Conservation (phyloP, 2,797 vertebrate genomes). For the Cuculus canorus region DNA sequence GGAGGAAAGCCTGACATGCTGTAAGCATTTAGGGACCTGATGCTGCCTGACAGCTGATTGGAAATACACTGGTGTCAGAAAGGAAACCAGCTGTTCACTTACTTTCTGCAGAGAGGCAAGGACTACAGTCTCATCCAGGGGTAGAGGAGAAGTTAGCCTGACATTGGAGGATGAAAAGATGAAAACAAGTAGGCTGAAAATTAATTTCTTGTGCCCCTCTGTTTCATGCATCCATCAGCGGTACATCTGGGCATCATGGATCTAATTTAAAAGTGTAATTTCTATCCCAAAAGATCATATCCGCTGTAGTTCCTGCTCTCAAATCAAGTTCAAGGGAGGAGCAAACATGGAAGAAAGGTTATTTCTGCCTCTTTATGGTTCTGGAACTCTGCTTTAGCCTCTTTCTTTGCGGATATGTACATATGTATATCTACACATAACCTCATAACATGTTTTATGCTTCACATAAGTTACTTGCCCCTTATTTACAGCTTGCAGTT, state of each 20-base stretch:
- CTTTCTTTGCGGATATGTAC: neutral
- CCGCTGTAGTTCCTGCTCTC: neutral
- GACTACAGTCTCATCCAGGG: constrained; percentile 16
- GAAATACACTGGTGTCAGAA: constrained; percentile 15
- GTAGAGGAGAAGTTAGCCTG: constrained; percentile 28
- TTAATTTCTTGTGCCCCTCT: constrained; percentile 41
- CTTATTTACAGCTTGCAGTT: constrained; percentile 64
- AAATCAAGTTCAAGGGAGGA: constrained; percentile 2
- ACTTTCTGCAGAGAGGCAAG: constrained; percentile 5
- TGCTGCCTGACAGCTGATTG: constrained; percentile 40
- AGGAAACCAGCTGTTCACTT: constrained; percentile 46
- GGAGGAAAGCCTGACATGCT: neutral
- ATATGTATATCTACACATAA: neutral
- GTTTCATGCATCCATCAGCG: constrained; percentile 4
- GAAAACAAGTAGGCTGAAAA: constrained; percentile 40
- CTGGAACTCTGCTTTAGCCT: neutral
- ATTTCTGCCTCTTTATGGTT: neutral
- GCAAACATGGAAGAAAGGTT: neutral
- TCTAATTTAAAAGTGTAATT: constrained; percentile 49
- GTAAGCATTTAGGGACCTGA: neutral
- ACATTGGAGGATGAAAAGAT: constrained; percentile 27
- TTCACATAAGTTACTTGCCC: neutral
- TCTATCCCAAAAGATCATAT: neutral
- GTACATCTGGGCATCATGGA: neutral
- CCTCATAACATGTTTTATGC: neutral